Base-by-base conservation (phyloP, 2,797 vertebrate species). In the Sorex maritimensis region DNA sequence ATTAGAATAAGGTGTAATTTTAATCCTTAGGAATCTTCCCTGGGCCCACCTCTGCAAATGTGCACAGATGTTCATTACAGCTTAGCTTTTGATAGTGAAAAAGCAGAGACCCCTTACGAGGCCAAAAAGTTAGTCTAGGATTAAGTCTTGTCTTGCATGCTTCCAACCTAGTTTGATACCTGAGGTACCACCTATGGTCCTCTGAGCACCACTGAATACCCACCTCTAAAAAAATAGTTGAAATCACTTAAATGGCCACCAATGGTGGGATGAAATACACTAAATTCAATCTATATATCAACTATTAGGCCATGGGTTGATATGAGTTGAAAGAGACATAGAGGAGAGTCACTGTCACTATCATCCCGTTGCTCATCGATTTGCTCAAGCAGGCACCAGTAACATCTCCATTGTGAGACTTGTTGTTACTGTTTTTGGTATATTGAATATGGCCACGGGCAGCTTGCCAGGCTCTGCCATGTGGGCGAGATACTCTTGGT, bases 1-100 rank as follows among this genome's bases (percentile, higher is more conserved):
- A 19, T 72, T 83, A 73, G 63, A 94, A 34, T 26, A 55, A 90
- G 63, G 88, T 21, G 2, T 7, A 72, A 68, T 65, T 61, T 34
- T 58, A 65, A 38, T 72, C 26, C n/a, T 41, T 44, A 44, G 26
- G 23, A 24, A 58, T 65, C 13, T 24, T 86, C 28, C 58, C 41
- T 80, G 21, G 41, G 68, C 78, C 80, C 68, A 80, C 0, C 28
- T 44, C 72, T 41, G 19, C 8, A 23, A 23, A 21, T 0, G 0
- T 8, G 24, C 6, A 9, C 24, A 79, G 21, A 65, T 38, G 15
- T 21, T 38, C 26, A 14, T 0, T n/a, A 15, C 14, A 88, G 26
- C 11, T n/a, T 4, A 71, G 52, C 21, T 88, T 78, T 13, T 30
- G 21, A 11, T 19, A n/a, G 61, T 12, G 49, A 55, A 30, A 90